Evolutionary conservation across 2,888 invertebrate species (phyloP).

Genomic region (Iselma pallidipennis): DNA sequence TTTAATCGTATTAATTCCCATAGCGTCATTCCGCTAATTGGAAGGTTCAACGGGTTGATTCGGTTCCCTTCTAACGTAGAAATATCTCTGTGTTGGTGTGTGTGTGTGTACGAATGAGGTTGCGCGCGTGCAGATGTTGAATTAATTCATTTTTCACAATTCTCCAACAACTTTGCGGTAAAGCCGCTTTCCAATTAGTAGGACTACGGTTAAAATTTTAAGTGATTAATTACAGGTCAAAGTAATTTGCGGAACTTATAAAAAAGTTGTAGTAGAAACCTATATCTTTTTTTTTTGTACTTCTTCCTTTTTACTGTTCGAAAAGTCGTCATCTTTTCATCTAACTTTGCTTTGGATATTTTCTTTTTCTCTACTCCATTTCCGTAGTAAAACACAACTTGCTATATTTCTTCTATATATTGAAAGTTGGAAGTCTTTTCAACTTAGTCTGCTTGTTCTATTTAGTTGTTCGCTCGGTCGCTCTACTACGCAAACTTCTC

Average conservation of each 20-base stretch:
- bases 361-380: not conserved
- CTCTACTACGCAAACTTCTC: slow-evolving; percentile 19
- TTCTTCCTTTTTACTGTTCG: not conserved
- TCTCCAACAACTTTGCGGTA: slow-evolving; percentile 19
- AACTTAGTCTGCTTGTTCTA: not conserved
- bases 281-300: slow-evolving; percentile 16
- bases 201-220: slow-evolving; percentile 35
- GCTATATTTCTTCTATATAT: slow-evolving; percentile 29
- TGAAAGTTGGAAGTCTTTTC: slow-evolving; percentile 16
- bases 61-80: not conserved
- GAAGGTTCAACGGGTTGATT: slow-evolving; percentile 17
- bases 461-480: slow-evolving; percentile 17
- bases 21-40: slow-evolving; percentile 34
- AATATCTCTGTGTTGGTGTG: not conserved
- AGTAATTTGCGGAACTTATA: slow-evolving; percentile 38
- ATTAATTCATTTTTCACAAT: slow-evolving; percentile 34
- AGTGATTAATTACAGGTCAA: slow-evolving; percentile 40
- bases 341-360: not conserved
- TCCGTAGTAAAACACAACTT: slow-evolving; percentile 22
- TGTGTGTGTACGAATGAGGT: not conserved
- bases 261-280: slow-evolving; percentile 17
- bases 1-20: slow-evolving; percentile 36
- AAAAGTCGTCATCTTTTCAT: slow-evolving; percentile 22
- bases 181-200: slow-evolving; percentile 35
- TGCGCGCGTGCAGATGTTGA: slow-evolving; percentile 19